These are phyloP conservation scores for Picus viridis DNA, from an alignment of 2,797 vertebrate genomes.

Conservation along the genomic window DNA sequence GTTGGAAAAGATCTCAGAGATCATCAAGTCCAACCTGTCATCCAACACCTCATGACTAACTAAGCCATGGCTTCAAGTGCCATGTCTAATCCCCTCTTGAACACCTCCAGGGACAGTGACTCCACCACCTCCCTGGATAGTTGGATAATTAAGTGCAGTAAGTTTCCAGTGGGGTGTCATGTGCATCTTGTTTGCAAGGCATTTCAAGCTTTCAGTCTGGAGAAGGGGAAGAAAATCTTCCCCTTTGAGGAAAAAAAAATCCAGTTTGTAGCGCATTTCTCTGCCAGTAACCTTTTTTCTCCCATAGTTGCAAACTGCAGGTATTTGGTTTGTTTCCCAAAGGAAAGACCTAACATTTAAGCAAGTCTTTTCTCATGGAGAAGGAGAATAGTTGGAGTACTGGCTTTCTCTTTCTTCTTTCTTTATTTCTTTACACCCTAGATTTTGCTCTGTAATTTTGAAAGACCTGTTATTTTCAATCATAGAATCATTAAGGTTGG, in stretches of 20 bases:
- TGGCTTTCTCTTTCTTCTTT: background rate
- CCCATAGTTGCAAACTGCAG: conserved; percentile 6
- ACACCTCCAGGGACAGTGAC: too few relatives aligned
- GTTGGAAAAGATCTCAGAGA: too few relatives aligned
- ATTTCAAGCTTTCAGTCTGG: background rate
- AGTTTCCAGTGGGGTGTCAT: background rate
- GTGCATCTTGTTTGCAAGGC: background rate
- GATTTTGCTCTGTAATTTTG: conserved; percentile 11
- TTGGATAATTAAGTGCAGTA: background rate
- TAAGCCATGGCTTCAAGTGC: too few relatives aligned
- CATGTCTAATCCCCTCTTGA: too few relatives aligned
- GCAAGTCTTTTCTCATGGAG: background rate
- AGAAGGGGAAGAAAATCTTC: background rate
- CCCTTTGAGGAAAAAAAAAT: background rate
- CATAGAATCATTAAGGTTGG: too few relatives aligned
- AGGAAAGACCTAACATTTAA: background rate
- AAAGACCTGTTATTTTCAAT: conserved; percentile 24
- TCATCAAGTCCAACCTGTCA: too few relatives aligned
- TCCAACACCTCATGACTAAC: too few relatives aligned
- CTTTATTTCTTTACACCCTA: background rate
- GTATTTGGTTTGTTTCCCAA: conserved; percentile 36
- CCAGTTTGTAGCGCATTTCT: background rate
- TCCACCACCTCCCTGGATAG: too few relatives aligned
- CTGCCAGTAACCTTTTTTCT: background rate
- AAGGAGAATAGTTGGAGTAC: background rate